Conservation (phyloP, 2,797 vertebrate genomes). For the Nannoperca obscura region DNA sequence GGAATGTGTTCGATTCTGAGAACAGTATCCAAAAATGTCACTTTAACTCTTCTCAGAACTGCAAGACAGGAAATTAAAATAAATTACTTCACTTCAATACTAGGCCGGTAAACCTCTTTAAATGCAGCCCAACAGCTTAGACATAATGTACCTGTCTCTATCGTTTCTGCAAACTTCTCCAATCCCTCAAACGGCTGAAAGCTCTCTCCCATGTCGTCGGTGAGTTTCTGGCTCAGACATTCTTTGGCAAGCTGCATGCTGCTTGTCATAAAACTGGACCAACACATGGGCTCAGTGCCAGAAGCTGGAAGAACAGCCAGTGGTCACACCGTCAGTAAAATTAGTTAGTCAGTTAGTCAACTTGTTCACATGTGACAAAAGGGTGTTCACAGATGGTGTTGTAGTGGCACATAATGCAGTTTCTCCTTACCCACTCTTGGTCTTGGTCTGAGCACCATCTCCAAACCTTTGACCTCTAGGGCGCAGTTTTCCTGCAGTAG, state of each 20-base stretch:
- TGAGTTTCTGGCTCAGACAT: conserved; percentile 96
- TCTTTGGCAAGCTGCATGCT: conserved; percentile 99
- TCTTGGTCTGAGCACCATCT: conserved; percentile 95
- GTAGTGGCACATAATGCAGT: not conserved
- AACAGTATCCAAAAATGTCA: conserved; percentile 96
- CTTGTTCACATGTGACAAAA: not conserved
- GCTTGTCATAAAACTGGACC: conserved; percentile 99
- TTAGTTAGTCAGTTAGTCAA: not conserved
- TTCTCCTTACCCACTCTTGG: conserved; percentile 91
- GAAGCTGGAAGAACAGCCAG: conserved; percentile 85
- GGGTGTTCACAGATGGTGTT: not conserved
- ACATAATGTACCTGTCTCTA: conserved; percentile 91
- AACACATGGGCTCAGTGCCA: conserved; percentile 95
- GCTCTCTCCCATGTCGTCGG: conserved; percentile 95
- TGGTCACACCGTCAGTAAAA: not conserved
- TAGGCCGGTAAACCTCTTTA: not conserved
- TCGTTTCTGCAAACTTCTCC: conserved; percentile 99
- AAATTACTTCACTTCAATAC: not conserved
- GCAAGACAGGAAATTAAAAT: conserved; percentile 50
- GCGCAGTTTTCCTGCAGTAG: conserved; percentile 97
- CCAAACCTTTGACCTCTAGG: conserved; percentile 93
- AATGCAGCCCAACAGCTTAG: not conserved
- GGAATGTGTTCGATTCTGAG: conserved; percentile 95
- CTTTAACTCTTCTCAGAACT: conserved; percentile 97
- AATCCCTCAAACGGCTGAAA: conserved; percentile 97